Evolutionary conservation across 2,888 invertebrate species (phyloP).

Genomic region (Lottia scabra): DNA sequence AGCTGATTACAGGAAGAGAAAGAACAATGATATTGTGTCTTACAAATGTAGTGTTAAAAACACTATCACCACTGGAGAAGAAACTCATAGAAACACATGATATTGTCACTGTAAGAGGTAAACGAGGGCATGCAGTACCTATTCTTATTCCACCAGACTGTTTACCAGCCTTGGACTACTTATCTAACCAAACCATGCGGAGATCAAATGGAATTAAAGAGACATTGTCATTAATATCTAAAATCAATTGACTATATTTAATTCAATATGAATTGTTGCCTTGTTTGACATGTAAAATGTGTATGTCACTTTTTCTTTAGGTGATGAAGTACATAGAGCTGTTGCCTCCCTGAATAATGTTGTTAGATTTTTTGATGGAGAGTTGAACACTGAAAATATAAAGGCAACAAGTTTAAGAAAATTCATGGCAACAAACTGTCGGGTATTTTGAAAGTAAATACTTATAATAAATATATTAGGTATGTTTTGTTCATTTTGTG

Average conservation of each 20-base stretch:
- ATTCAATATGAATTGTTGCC: too few relatives aligned
- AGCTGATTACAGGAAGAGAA: neutral
- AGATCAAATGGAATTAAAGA: neutral
- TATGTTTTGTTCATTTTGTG: too few relatives aligned
- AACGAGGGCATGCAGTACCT: too few relatives aligned
- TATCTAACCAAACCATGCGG: neutral
- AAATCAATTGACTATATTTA: too few relatives aligned
- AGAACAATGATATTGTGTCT: neutral
- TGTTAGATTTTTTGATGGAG: neutral
- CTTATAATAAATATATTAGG: too few relatives aligned
- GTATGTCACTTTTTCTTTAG: neutral
- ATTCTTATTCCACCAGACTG: neutral
- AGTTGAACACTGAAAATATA: neutral
- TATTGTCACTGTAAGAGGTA: too few relatives aligned
- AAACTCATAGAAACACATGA: neutral
- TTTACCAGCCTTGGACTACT: neutral
- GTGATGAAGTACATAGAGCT: neutral
- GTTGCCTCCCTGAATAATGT: neutral
- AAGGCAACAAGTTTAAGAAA: neutral
- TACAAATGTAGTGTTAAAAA: neutral
- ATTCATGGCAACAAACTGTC: neutral
- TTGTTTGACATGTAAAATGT: neutral
- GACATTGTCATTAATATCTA: neutral
- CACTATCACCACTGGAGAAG: neutral
- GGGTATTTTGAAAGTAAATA: neutral